Evolutionary conservation across 2,113 vertebrate genomes (phyloP).

Genomic region (Carollia perspicillata): DNA sequence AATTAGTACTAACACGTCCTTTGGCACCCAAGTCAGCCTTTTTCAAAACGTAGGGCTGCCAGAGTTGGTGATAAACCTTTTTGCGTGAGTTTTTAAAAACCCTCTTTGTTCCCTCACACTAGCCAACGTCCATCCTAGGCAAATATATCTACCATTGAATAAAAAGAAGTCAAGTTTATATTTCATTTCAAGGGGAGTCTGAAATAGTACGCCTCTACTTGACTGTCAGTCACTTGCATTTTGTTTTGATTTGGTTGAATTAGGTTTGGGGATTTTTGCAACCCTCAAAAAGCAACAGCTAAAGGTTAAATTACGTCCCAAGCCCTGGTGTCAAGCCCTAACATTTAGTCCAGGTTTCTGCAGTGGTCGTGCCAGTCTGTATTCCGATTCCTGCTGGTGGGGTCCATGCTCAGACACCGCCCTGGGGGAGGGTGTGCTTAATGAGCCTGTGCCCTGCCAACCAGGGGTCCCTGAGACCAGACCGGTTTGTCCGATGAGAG

Average conservation of each 20-base stretch:
- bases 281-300: neutral
- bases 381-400: neutral
- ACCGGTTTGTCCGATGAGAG: neutral
- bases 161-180: slow-evolving; percentile 39
- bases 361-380: neutral
- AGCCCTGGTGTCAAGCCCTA: neutral
- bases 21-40: slow-evolving; percentile 6
- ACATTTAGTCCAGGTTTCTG: neutral
- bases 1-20: neutral
- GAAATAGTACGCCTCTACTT: neutral
- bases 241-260: slow-evolving; percentile 19
- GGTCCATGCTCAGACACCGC: neutral
- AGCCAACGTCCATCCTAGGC: neutral
- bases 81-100: neutral
- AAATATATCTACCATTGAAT: slow-evolving; percentile 6
- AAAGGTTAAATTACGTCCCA: slow-evolving; percentile 35
- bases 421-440: neutral
- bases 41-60: slow-evolving; percentile 21
- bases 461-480: neutral
- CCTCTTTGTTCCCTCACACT: neutral
- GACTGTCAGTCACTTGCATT: neutral
- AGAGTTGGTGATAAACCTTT: neutral
- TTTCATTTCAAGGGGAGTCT: slow-evolving; percentile 12
- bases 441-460: neutral
- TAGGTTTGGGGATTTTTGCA: neutral